These are phyloP conservation scores for Galeopsomyia nigrocyanea DNA, from an alignment of 2,888 invertebrate genomes.

Conservation along the genomic window DNA sequence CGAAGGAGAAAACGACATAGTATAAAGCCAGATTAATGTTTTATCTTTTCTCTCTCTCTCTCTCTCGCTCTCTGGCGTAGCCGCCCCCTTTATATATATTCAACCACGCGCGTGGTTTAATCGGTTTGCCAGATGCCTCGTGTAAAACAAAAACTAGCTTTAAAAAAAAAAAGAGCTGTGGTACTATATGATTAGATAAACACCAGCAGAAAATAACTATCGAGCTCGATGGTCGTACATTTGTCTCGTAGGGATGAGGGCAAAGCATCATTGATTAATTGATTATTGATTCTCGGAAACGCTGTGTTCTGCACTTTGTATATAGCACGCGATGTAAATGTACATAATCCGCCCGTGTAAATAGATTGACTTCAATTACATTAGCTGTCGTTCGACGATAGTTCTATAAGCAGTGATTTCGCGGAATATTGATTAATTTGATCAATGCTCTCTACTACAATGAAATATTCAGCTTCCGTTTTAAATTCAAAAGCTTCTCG, in stretches of 20 bases:
- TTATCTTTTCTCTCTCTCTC: too few species aligned
- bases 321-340: neutral
- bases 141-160: too few species aligned
- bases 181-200: too few species aligned
- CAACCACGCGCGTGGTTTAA: conserved; percentile 1
- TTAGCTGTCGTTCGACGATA: neutral
- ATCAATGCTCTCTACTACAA: too few species aligned
- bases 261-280: conserved; percentile 24
- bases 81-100: conserved; percentile 9
- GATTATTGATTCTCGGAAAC: neutral
- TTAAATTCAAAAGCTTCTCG: too few species aligned
- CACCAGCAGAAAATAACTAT: neutral
- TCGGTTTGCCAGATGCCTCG: conserved; percentile 9
- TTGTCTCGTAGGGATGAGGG: neutral
- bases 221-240: neutral
- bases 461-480: too few species aligned
- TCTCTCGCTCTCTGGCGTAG: neutral
- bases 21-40: conserved; percentile 33
- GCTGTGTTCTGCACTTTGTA: neutral
- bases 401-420: neutral
- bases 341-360: neutral
- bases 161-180: neutral
- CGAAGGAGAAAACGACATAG: neutral
- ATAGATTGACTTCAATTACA: too few species aligned
- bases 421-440: neutral